These are phyloP conservation scores for Gymnocephalus cernua DNA, from an alignment of 2,113 vertebrate species.

Conservation along the genomic window DNA sequence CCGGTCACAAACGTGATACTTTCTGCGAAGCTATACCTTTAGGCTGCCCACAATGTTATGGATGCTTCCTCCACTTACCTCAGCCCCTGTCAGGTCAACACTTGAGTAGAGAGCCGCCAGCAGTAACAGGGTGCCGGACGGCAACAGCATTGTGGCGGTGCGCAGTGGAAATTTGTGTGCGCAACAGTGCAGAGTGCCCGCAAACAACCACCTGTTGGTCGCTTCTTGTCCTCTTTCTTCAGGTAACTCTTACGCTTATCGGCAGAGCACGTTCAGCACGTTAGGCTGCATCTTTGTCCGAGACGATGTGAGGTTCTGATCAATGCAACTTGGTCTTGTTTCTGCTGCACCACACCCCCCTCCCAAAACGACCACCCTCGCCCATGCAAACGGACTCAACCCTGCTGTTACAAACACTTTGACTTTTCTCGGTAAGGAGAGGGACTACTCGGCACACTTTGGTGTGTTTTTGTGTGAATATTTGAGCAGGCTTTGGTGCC, in stretches of 20 bases:
- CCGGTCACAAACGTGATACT: not conserved
- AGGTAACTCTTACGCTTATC: slow-evolving; percentile 46
- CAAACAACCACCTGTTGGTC: slow-evolving; percentile 56
- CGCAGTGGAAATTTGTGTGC: slow-evolving; percentile 30
- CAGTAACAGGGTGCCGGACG: slow-evolving; percentile 62
- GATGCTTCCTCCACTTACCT: slow-evolving; percentile 71
- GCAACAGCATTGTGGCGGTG: slow-evolving; percentile 74
- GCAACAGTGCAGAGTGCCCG: slow-evolving; percentile 43
- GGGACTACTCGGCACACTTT: slow-evolving; percentile 73
- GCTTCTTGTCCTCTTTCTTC: slow-evolving; percentile 41
- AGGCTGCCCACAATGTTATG: not conserved
- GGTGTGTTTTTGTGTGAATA: slow-evolving; percentile 40
- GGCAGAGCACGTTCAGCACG: slow-evolving; percentile 67
- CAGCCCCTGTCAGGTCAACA: slow-evolving; percentile 64
- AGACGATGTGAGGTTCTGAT: slow-evolving; percentile 79
- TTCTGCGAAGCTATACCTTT: not conserved
- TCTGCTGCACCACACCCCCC: slow-evolving; percentile 81
- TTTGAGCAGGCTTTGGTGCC: slow-evolving; percentile 32
- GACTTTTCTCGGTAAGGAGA: slow-evolving; percentile 76
- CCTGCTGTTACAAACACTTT: slow-evolving; percentile 76
- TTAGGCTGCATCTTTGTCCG: slow-evolving; percentile 83
- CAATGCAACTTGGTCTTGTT: slow-evolving; percentile 76
- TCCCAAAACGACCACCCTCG: slow-evolving; percentile 82
- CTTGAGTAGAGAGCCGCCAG: slow-evolving; percentile 66
- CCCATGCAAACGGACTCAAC: slow-evolving; percentile 67